Conservation (phyloP, 1,140 invertebrate genomes). For the Drosophila bocqueti region DNA sequence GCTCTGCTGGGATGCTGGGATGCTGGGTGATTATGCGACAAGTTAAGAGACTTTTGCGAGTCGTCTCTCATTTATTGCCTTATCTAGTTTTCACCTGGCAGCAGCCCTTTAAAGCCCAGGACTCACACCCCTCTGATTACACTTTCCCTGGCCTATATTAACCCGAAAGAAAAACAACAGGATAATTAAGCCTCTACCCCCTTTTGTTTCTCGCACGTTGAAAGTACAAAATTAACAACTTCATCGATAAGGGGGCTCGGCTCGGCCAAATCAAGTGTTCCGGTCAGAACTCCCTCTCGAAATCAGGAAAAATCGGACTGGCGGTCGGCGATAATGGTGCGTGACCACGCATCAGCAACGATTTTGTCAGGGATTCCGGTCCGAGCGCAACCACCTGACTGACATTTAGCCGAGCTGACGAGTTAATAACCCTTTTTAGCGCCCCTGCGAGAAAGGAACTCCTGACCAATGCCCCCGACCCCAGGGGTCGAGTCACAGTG, state of each 20-base stretch:
- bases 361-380: conserved; percentile 71
- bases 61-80: conserved; percentile 5
- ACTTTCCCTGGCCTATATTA: conserved; percentile 27
- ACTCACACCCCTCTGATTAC: background rate
- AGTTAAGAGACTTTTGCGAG: conserved; percentile 29
- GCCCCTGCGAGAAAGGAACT: conserved; percentile 33
- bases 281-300: conserved; percentile 8
- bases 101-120: conserved; percentile 1
- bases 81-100: conserved; percentile 14
- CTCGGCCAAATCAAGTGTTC: conserved; percentile 62
- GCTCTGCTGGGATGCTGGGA: background rate
- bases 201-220: conserved; percentile 10
- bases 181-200: conserved; percentile 55
- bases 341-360: conserved; percentile 84
- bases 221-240: conserved; percentile 74
- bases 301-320: conserved; percentile 4
- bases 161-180: conserved; percentile 53
- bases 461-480: conserved; percentile 15
- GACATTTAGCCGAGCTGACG: conserved; percentile 80
- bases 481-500: conserved; percentile 15
- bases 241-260: conserved; percentile 73
- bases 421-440: conserved; percentile 85
- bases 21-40: conserved; percentile 65
- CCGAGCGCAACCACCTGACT: conserved; percentile 66
- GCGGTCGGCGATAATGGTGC: conserved; percentile 73